Base-by-base conservation (phyloP, 2,113 vertebrate genomes). In the Colistium nudipinnis region DNA sequence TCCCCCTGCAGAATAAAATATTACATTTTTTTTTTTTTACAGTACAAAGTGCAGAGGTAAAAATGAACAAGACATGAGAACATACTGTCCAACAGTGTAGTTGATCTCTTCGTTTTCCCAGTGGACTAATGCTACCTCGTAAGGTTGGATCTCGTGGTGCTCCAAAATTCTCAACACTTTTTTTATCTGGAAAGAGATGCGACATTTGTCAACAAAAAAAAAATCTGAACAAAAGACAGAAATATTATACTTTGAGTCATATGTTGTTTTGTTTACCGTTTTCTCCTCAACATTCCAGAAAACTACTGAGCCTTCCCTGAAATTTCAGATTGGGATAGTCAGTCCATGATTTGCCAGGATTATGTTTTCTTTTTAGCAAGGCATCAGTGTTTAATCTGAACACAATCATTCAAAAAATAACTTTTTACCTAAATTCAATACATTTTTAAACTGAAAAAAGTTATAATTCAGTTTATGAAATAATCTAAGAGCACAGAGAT, bases 91-190 rank as follows among this genome's bases (percentile, higher is more conserved):
- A 74, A 94, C 87, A n/a, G 81, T 81, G 65, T 99, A 99, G 92
- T 94, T 98, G 10, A 99, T 93, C 83, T 98, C 97, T 78, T 99
- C 97, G 7, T 99, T 99, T 79, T 99, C 97, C 98, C 98, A 99
- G 48, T 99, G 95, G 27, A 99, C 94, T 70, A 99, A 75, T 0
- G 97, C 97, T 1, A 98, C 90, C 85, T 99, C 98, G 1, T 99
- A 99, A 0, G 98, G 95, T 82, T 98, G 95, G 67, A 96, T 94
- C 88, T 99, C 97, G 74, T 99, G 97, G n/a, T 82, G 94, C 65
- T 97, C 98, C 70, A 99, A 74, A 57, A 97, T 72, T 36, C 72
- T 92, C 96, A 99, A 90, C 36, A 94, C 86, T 1, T 83, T 90
- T 78, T 98, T 98, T 84, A 96, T 88, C 98, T 99, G 79, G 30